Percentiles rank a stretch among this genome's conserved stretches.
These are phyloP conservation scores for Pammene fasciana DNA, from an alignment of 2,888 invertebrate species.

Conservation along the genomic window DNA sequence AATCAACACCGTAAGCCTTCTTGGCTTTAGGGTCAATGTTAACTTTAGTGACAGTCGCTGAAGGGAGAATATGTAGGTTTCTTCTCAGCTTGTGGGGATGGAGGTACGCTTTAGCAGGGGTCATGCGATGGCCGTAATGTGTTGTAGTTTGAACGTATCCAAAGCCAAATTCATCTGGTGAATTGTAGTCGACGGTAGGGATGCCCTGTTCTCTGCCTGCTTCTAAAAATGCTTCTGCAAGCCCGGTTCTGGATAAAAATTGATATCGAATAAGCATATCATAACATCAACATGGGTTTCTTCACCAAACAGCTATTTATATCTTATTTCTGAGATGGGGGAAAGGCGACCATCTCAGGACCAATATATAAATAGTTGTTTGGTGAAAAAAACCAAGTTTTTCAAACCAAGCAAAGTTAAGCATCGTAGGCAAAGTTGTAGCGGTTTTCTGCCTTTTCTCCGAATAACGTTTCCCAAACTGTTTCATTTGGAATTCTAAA, in stretches of 20 bases:
- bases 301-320: too few relatives aligned
- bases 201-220: slow-evolving; percentile 83
- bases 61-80: slow-evolving; percentile 84
- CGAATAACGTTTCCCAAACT: too few relatives aligned
- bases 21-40: slow-evolving; percentile 81
- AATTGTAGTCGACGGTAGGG: slow-evolving; percentile 85
- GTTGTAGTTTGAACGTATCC: slow-evolving; percentile 80
- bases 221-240: slow-evolving; percentile 82
- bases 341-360: too few relatives aligned
- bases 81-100: slow-evolving; percentile 83
- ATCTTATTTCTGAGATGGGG: too few relatives aligned
- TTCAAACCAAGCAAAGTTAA: too few relatives aligned
- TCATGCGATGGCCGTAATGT: slow-evolving; percentile 85
- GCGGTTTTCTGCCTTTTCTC: too few relatives aligned
- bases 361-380: too few relatives aligned
- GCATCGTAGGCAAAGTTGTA: too few relatives aligned
- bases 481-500: too few relatives aligned
- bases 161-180: slow-evolving; percentile 85
- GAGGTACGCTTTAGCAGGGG: slow-evolving; percentile 87
- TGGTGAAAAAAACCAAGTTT: too few relatives aligned
- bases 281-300: too few relatives aligned
- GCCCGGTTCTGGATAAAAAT: slow-evolving; percentile 75
- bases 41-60: slow-evolving; percentile 71
- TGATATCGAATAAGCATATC: too few relatives aligned
- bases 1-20: slow-evolving; percentile 87